Base-by-base conservation (phyloP, 2,888 invertebrate species). In the Nomada flava region DNA sequence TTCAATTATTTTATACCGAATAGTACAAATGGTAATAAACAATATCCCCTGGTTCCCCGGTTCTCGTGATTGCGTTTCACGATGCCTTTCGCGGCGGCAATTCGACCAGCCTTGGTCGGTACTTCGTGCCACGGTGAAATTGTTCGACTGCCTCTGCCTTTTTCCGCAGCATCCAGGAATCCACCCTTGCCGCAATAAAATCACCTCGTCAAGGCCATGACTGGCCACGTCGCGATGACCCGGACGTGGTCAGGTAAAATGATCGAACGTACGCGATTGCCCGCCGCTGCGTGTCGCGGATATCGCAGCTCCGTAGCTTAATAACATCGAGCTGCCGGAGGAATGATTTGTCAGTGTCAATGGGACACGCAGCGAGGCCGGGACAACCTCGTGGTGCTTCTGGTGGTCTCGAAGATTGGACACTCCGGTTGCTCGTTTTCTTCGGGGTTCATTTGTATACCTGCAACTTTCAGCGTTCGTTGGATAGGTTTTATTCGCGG, bases 61-160 rank as follows among this genome's bases (percentile, higher is more conserved):
- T 53, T 68, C 44, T 11, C 52, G 59, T 64, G 74, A 83, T 74
- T 62, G 63, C 82, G 62, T 69, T 62, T 59, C 62, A 64, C 55
- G 47, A 5, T 57, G 44, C 47, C 57, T 63, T 69, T 64, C 69
- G 47, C 29, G 67, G 65, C 67, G 44, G 53, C 76, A 68, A 76
- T 71, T 79, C 76, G 63, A 59, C 29, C 75, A 84, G 5, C 84
- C 86, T 86, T 84, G 84, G 76, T 84, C 64, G 72, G 7, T 62
- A 36, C 42, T 20, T 9, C 20, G 63, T 73, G 76, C 50, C 73
- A 52, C 47, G 36, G 55, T 57, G 79, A 81, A 83, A 88, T 88
- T 85, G 86, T 86, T 88, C 67, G 86, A 63, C 86, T 83, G 70
- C 85, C 85, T 42, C 36, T 9, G 67, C 50, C 63, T 85, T 83